Conservation (phyloP, 1,140 invertebrate genomes). For the Caerostris extrusa region DNA sequence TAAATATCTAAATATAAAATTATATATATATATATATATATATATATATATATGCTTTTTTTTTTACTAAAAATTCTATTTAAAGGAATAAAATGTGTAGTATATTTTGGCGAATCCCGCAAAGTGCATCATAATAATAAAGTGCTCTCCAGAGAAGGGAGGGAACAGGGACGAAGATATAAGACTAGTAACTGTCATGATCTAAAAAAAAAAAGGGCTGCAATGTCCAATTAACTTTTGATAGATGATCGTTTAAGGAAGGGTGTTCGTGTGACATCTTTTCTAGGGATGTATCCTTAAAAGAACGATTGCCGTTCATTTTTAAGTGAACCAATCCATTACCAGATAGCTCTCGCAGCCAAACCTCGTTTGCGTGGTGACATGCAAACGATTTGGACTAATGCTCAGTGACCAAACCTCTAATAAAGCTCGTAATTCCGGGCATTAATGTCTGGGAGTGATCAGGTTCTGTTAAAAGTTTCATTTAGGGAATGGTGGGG, state of each 20-base stretch:
- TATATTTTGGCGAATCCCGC: not conserved
- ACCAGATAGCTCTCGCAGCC: not conserved
- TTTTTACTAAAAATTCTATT: too few species aligned
- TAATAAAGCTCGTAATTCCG: slow-evolving; percentile 60
- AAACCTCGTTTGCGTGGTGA: slow-evolving; percentile 28
- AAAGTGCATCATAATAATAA: not conserved
- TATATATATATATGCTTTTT: too few species aligned
- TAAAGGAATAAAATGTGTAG: too few species aligned
- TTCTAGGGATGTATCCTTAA: slow-evolving; percentile 24
- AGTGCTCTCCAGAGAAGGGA: slow-evolving; percentile 3
- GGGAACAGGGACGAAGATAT: slow-evolving; percentile 5
- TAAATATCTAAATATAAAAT: too few species aligned
- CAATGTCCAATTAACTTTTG: slow-evolving; percentile 66
- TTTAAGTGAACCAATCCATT: slow-evolving; percentile 64
- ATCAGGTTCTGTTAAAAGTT: slow-evolving; percentile 56
- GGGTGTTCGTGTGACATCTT: slow-evolving; percentile 44
- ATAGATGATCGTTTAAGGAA: slow-evolving; percentile 51
- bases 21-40: too few species aligned
- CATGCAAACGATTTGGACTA: slow-evolving; percentile 44
- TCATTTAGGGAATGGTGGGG: slow-evolving; percentile 1
- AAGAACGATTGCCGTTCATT: not conserved
- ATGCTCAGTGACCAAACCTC: slow-evolving; percentile 56
- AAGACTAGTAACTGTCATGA: slow-evolving; percentile 18
- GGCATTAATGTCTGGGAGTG: slow-evolving; percentile 50
- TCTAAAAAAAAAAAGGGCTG: not conserved